These are phyloP conservation scores for Natrix natrix DNA, from an alignment of 2,797 vertebrate genomes.

Conservation along the genomic window DNA sequence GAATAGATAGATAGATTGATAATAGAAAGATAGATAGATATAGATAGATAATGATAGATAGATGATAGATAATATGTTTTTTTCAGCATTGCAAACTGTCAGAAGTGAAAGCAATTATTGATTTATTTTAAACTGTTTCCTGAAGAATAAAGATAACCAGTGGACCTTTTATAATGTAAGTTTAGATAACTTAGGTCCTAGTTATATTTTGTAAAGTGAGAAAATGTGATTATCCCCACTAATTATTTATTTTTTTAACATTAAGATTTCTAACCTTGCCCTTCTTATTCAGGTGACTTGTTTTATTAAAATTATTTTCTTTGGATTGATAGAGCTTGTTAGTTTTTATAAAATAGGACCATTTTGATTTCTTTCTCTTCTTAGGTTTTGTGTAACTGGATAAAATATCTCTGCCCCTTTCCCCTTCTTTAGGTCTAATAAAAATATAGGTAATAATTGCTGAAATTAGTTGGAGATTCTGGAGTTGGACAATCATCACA, in stretches of 20 bases:
- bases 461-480: constrained; percentile 11
- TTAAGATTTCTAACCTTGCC: neutral
- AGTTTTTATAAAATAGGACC: neutral
- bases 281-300: neutral
- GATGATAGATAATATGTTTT: neutral
- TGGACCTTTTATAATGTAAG: neutral
- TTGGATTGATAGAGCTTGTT: neutral
- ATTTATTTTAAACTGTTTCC: neutral
- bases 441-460: constrained; percentile 39
- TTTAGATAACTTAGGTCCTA: neutral
- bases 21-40: no score
- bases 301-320: neutral
- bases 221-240: neutral
- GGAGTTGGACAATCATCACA: neutral
- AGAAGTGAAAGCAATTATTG: neutral
- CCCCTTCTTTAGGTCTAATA: constrained; percentile 42
- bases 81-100: neutral
- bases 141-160: neutral
- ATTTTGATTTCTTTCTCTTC: neutral
- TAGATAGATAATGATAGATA: no score
- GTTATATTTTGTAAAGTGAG: neutral
- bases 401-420: neutral
- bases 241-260: neutral
- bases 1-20: no score
- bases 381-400: neutral